These are phyloP conservation scores for Phrynocephalus guinanensis DNA, from an alignment of 2,797 vertebrate genomes.

Conservation along the genomic window DNA sequence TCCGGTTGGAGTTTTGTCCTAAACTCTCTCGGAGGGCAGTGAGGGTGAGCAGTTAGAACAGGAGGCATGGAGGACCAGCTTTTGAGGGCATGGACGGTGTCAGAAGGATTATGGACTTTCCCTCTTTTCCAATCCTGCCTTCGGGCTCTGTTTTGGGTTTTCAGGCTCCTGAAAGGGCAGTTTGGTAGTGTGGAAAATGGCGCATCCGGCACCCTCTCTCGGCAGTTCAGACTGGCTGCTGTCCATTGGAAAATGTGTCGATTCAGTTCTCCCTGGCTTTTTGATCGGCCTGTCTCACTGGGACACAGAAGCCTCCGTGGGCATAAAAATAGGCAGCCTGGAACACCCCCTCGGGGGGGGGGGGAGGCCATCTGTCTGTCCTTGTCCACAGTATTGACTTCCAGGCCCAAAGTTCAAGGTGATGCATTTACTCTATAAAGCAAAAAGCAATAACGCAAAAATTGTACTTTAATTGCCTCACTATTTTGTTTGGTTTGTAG, in stretches of 20 bases:
- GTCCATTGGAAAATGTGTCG: background rate
- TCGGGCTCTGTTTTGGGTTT: background rate
- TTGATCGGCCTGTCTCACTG: background rate
- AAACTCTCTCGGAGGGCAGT: background rate
- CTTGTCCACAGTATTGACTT: background rate
- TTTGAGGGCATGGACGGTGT: too few relatives aligned
- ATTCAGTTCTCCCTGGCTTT: background rate
- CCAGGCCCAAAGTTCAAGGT: background rate
- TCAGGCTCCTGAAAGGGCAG: background rate
- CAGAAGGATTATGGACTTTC: too few relatives aligned
- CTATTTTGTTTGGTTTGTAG: too few relatives aligned
- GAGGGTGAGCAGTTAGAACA: background rate
- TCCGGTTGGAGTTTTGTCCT: background rate
- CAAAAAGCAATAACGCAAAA: too few relatives aligned
- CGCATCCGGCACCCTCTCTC: background rate
- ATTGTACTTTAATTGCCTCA: too few relatives aligned
- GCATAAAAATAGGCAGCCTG: background rate
- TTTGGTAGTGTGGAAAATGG: background rate
- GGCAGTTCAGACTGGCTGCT: too few relatives aligned
- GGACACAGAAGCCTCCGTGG: too few relatives aligned
- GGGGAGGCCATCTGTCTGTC: background rate
- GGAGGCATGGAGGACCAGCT: too few relatives aligned
- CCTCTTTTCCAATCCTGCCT: too few relatives aligned
- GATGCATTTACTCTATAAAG: background rate
- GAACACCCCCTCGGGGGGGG: background rate